Evolutionary conservation across 2,113 vertebrate species (phyloP).

Genomic region (Semnornis frantzii): DNA sequence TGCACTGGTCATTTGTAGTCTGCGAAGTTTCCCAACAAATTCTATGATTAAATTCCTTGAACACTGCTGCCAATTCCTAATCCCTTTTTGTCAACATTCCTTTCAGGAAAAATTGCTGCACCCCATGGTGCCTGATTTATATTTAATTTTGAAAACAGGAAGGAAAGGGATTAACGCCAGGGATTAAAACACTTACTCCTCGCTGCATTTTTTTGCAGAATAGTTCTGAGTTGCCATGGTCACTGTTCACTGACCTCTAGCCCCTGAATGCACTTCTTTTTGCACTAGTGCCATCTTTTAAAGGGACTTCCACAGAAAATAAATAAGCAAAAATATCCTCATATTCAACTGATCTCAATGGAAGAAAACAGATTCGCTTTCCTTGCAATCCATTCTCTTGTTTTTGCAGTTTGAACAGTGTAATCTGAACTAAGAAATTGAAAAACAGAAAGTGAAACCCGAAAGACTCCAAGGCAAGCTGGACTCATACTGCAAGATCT

Average conservation of each 20-base stretch:
- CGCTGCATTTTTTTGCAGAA: constrained; percentile 70
- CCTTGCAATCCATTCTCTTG: background rate
- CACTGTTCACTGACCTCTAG: constrained; percentile 73
- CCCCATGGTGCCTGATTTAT: constrained; percentile 76
- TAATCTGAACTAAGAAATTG: constrained; percentile 47
- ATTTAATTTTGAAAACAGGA: constrained; percentile 82
- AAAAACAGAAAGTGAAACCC: constrained; percentile 2
- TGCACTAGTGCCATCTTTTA: constrained; percentile 75
- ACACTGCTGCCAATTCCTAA: constrained; percentile 73
- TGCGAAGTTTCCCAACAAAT: constrained; percentile 77
- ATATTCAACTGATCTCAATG: constrained; percentile 52
- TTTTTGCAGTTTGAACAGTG: constrained; percentile 22
- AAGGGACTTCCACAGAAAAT: constrained; percentile 67
- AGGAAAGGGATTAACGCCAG: constrained; percentile 79
- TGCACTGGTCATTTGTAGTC: constrained; percentile 58
- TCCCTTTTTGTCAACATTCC: constrained; percentile 72
- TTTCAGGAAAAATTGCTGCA: constrained; percentile 77
- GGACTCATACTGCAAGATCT: background rate
- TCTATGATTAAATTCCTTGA: constrained; percentile 78
- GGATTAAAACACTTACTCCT: constrained; percentile 83
- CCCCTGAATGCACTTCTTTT: constrained; percentile 63
- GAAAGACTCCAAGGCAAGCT: background rate
- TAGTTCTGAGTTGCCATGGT: constrained; percentile 77
- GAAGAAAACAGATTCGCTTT: constrained; percentile 45
- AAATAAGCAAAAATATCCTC: constrained; percentile 60